phyloP scores from a whole-genome alignment of 2,888 invertebrate genomes.

The Tipula unca region DNA sequence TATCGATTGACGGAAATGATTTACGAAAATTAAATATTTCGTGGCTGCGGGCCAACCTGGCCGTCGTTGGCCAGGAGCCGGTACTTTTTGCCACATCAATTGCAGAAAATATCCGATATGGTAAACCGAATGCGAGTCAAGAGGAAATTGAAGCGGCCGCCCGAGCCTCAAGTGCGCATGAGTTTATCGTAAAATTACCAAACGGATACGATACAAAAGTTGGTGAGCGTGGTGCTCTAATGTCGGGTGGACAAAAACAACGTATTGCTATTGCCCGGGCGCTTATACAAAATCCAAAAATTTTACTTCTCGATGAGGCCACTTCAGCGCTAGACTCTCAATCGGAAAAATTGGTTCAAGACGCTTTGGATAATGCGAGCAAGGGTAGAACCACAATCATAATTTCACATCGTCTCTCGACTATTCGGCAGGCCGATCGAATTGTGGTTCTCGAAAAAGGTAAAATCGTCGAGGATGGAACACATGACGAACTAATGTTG shows the following conservation, averaged over 20 bases:
- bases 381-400: slow-evolving; percentile 66
- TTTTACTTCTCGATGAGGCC: slow-evolving; percentile 71
- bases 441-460: slow-evolving; percentile 66
- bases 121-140: slow-evolving; percentile 57
- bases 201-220: slow-evolving; percentile 69
- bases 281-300: slow-evolving; percentile 64
- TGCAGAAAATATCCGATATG: slow-evolving; percentile 59
- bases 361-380: slow-evolving; percentile 67
- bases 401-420: slow-evolving; percentile 64
- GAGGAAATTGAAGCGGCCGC: slow-evolving; percentile 64
- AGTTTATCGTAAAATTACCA: slow-evolving; percentile 64
- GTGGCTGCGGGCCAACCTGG: slow-evolving; percentile 69
- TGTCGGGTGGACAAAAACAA: slow-evolving; percentile 80
- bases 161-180: slow-evolving; percentile 66
- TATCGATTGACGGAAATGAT: slow-evolving; percentile 54
- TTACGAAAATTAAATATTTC: slow-evolving; percentile 61
- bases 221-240: slow-evolving; percentile 69
- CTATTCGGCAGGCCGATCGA: slow-evolving; percentile 60
- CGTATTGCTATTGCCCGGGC: slow-evolving; percentile 79
- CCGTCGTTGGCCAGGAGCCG: slow-evolving; percentile 83
- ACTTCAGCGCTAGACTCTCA: slow-evolving; percentile 77
- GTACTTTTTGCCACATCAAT: slow-evolving; percentile 76
- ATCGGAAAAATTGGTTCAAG: slow-evolving; percentile 72
- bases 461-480: slow-evolving; percentile 61
- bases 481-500: slow-evolving; percentile 60